A percentile compares a stretch with the other conserved stretches of the same genome.
Conservation (phyloP, 2,797 vertebrate genomes). For the Lerista edwardsae region DNA sequence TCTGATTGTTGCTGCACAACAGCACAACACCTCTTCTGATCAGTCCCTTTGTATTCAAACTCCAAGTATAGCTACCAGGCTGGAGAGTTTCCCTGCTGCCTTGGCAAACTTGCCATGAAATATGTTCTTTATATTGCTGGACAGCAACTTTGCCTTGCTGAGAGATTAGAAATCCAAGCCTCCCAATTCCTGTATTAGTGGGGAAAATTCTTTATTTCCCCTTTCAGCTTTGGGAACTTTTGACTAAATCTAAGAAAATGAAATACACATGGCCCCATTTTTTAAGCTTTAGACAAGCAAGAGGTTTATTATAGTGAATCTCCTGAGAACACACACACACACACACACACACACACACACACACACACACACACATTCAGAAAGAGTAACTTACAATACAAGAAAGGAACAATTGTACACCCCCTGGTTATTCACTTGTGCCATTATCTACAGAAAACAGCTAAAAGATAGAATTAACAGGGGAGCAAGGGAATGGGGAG, state of each 20-base stretch:
- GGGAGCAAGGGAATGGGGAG: not conserved
- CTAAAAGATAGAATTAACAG: not conserved
- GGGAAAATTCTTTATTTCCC: not conserved
- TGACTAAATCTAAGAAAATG: not conserved
- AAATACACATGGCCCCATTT: not conserved
- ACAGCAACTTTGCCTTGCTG: no score
- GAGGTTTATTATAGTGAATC: not conserved
- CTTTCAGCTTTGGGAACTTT: not conserved
- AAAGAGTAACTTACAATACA: not conserved
- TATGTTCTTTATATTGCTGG: no score
- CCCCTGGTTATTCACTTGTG: not conserved
- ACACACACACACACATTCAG: no score
- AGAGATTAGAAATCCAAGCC: not conserved
- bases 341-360: not conserved
- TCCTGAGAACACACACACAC: not conserved
- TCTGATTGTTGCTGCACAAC: no score
- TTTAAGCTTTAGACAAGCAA: not conserved
- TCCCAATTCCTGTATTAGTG: not conserved
- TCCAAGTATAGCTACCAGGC: no score
- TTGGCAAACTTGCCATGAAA: no score
- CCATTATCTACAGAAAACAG: constrained; percentile 17
- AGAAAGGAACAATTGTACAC: not conserved
- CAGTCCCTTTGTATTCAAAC: not conserved
- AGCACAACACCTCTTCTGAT: no score
- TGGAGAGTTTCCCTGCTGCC: no score